Conservation (phyloP, 2,113 vertebrate species). For the Chaetura pelagica region DNA sequence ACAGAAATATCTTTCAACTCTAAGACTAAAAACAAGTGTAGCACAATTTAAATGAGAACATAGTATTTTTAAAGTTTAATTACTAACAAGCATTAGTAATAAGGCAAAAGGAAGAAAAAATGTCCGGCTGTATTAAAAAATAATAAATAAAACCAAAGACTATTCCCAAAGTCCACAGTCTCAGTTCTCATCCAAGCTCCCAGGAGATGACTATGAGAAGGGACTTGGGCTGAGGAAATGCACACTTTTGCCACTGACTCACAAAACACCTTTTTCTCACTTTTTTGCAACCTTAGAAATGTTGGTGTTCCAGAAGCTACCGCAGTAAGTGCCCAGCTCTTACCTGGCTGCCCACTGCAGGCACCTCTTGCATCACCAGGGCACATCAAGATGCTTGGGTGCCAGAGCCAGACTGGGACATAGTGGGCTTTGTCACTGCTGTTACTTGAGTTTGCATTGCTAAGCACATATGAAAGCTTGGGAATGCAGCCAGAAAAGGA, state of each 20-base stretch:
- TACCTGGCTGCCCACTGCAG: neutral
- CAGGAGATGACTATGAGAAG: neutral
- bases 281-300: neutral
- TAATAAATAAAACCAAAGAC: neutral
- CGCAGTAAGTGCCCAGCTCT: neutral
- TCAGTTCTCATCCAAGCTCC: neutral
- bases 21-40: neutral
- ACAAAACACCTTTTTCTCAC: neutral
- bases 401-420: accelerated
- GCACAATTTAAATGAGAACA: neutral
- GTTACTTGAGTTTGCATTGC: neutral
- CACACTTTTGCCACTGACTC: neutral
- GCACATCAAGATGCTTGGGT: accelerated
- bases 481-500: neutral
- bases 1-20: neutral
- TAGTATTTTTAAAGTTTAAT: neutral
- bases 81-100: neutral
- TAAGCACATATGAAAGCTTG: neutral
- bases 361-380: neutral
- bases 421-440: accelerated
- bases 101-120: neutral
- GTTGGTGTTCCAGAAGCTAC: neutral
- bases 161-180: neutral
- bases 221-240: neutral
- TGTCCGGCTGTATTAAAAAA: neutral